Evolutionary conservation across 2,113 vertebrate species (phyloP).

Genomic region (Parus major): DNA sequence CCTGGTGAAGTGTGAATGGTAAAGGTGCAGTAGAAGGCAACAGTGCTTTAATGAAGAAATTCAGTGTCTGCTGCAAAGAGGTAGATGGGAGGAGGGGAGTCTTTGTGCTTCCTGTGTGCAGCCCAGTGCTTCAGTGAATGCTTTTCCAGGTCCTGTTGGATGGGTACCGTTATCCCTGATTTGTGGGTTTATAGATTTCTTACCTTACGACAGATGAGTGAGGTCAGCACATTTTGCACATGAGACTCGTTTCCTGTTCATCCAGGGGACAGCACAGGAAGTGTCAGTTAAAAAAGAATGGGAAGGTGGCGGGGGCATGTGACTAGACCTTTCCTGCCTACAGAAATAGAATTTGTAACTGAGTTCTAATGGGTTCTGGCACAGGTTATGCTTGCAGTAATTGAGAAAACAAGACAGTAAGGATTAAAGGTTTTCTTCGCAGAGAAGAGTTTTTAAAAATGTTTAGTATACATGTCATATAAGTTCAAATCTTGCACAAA

Average conservation of each 20-base stretch:
- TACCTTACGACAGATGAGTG: too few species aligned
- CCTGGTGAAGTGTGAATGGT: neutral
- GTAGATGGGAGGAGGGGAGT: too few species aligned
- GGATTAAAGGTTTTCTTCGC: neutral
- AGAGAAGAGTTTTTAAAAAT: neutral
- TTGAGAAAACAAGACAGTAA: neutral
- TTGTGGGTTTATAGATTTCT: neutral
- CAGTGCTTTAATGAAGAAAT: neutral
- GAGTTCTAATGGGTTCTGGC: neutral
- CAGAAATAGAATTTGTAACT: neutral
- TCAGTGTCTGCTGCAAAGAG: neutral
- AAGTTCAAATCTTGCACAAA: neutral
- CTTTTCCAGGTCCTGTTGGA: neutral
- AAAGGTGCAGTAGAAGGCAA: neutral
- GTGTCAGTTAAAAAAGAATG: neutral
- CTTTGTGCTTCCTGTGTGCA: accelerated
- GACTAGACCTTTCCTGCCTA: neutral
- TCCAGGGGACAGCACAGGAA: neutral
- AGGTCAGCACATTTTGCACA: neutral
- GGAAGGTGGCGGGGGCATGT: accelerated
- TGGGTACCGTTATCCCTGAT: neutral
- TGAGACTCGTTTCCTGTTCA: neutral
- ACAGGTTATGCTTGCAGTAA: neutral
- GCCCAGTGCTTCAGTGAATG: neutral
- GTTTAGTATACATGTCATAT: neutral